Evolutionary conservation across 2,888 invertebrate species (phyloP).

Genomic region (Steinernema scapterisci): DNA sequence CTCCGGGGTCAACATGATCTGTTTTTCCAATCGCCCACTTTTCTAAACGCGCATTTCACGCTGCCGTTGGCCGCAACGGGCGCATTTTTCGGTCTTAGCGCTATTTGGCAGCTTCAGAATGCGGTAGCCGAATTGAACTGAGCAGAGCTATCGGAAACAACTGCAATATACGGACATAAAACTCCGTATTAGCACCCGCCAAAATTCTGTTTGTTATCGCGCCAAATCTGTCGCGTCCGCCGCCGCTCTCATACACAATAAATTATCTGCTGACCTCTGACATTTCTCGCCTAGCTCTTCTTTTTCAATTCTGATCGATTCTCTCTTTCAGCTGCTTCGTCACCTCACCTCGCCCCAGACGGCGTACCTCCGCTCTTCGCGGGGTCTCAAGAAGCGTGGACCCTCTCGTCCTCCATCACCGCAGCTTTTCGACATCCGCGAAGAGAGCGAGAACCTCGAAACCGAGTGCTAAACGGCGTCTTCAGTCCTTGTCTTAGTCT

Average conservation of each 20-base stretch:
- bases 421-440: constrained; percentile 64
- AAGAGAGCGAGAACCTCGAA: constrained; percentile 49
- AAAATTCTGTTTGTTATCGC: constrained; percentile 15
- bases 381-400: constrained; percentile 47
- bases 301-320: neutral
- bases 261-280: neutral
- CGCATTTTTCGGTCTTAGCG: too few relatives aligned
- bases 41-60: constrained; percentile 2
- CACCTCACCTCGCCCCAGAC: constrained; percentile 63
- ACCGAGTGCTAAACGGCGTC: neutral
- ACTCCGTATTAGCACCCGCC: neutral
- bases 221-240: neutral
- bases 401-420: constrained; percentile 63
- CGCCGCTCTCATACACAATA: neutral
- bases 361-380: constrained; percentile 45
- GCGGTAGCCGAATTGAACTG: too few relatives aligned
- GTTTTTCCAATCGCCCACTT: neutral
- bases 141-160: too few relatives aligned
- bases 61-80: too few relatives aligned
- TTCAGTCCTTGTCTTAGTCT: neutral
- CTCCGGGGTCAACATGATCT: constrained; percentile 14
- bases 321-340: constrained; percentile 58
- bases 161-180: too few relatives aligned
- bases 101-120: too few relatives aligned
- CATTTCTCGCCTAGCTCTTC: neutral